Evolutionary conservation across 2,113 vertebrate genomes (phyloP).

Genomic region (Ageneiosus marmoratus): DNA sequence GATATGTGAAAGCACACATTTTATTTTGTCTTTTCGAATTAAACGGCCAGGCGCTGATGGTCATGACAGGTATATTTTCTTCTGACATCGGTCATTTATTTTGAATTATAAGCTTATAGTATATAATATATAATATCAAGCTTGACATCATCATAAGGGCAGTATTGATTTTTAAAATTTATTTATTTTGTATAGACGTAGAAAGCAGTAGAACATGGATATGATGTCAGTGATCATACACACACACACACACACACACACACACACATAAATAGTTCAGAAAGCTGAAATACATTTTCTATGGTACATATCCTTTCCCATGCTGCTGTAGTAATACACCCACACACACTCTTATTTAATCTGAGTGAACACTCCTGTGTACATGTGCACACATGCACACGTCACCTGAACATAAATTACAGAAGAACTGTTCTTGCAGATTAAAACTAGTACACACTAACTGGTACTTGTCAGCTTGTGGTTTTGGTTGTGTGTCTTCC

Average conservation of each 20-base stretch:
- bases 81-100: not conserved
- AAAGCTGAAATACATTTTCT: not conserved
- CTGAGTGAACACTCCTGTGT: not conserved
- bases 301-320: not conserved
- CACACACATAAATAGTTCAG: not conserved
- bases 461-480: not conserved
- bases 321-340: not conserved
- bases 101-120: not conserved
- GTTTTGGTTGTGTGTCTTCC: not conserved
- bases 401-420: not conserved
- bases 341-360: conserved; percentile 4
- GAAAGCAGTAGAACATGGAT: conserved; percentile 38
- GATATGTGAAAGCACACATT: not conserved
- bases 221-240: conserved; percentile 41
- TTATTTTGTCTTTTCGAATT: not conserved
- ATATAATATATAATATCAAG: not conserved
- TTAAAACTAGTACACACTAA: too few species aligned
- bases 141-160: not conserved
- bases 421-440: not conserved
- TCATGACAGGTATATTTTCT: not conserved
- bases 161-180: too few species aligned
- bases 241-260: not conserved
- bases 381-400: too few species aligned
- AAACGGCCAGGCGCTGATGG: not conserved
- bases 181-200: too few species aligned